Conservation (phyloP, 2,797 vertebrate genomes). For the Pristis pectinata region DNA sequence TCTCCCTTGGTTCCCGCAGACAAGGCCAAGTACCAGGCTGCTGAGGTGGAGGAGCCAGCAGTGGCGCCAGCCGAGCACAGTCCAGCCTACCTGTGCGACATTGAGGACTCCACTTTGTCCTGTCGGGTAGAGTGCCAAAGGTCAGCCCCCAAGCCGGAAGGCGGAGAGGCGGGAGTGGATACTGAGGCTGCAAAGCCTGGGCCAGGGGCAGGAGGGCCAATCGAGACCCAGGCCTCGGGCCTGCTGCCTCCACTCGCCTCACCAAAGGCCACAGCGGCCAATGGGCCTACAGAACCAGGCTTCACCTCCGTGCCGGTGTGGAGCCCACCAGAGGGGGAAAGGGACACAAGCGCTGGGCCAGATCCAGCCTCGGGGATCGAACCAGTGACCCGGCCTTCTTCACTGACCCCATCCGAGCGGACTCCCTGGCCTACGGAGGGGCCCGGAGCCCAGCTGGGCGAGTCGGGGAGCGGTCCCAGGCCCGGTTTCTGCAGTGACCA, state of each 20-base stretch:
- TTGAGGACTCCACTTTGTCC: slow-evolving; percentile 53
- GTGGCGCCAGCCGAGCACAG: slow-evolving; percentile 59
- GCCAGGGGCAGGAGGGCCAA: slow-evolving; percentile 45
- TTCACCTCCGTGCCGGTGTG: slow-evolving; percentile 48
- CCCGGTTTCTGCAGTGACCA: slow-evolving; percentile 61
- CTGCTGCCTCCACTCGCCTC: slow-evolving; percentile 53
- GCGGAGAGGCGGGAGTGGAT: slow-evolving; percentile 42
- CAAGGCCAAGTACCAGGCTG: slow-evolving; percentile 61
- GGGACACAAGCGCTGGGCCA: slow-evolving; percentile 39
- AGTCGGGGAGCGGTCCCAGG: slow-evolving; percentile 48
- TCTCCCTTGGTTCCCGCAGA: slow-evolving; percentile 67
- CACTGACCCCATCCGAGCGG: slow-evolving; percentile 69
- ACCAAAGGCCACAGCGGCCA: slow-evolving; percentile 60
- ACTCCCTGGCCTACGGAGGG: slow-evolving; percentile 52
- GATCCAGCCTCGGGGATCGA: slow-evolving; percentile 50
- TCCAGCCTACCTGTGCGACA: slow-evolving; percentile 57
- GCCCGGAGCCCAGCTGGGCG: slow-evolving; percentile 43
- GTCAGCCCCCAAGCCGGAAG: slow-evolving; percentile 47
- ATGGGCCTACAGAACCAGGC: slow-evolving; percentile 72
- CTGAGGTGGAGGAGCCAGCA: slow-evolving; percentile 63
- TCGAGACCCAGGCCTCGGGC: slow-evolving; percentile 58
- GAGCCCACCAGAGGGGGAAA: slow-evolving; percentile 49
- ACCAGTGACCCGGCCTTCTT: slow-evolving; percentile 65
- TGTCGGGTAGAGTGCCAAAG: slow-evolving; percentile 60
- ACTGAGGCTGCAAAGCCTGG: slow-evolving; percentile 44